Conservation (phyloP, 2,113 vertebrate genomes). For the Chroicocephalus ridibundus region DNA sequence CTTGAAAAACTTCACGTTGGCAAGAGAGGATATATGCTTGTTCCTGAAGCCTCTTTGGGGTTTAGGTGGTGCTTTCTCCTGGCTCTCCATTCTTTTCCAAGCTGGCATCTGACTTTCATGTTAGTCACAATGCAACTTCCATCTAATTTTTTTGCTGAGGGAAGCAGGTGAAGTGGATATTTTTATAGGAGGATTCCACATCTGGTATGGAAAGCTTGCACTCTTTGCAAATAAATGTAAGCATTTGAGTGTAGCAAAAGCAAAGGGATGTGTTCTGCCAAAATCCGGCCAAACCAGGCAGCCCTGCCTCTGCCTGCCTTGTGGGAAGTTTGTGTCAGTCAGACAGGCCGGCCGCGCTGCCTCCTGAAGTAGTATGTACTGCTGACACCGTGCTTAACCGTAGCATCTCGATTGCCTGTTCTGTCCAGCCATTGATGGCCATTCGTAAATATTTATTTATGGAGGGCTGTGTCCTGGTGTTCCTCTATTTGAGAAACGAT, state of each 20-base stretch:
- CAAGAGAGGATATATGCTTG: neutral
- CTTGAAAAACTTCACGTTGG: neutral
- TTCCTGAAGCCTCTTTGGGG: neutral
- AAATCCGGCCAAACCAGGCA: neutral
- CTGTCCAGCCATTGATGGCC: neutral
- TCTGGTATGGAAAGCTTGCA: neutral
- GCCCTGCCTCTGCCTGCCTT: neutral
- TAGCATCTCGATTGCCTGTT: neutral
- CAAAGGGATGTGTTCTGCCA: neutral
- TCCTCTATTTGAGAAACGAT: neutral
- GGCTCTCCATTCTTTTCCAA: neutral
- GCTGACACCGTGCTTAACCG: neutral
- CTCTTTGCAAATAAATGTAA: neutral
- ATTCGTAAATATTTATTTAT: neutral
- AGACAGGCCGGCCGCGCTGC: neutral
- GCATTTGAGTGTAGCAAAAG: neutral
- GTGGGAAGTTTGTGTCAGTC: neutral
- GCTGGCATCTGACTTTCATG: neutral
- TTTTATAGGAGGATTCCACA: neutral
- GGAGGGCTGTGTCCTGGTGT: too few relatives aligned
- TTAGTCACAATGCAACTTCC: neutral
- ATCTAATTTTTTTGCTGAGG: neutral
- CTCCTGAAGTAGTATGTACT: neutral
- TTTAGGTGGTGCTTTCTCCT: neutral
- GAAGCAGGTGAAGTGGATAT: neutral